phyloP scores from a whole-genome alignment of 92 coral and sea anemone genomes.

The Epizoanthus scotinus region DNA sequence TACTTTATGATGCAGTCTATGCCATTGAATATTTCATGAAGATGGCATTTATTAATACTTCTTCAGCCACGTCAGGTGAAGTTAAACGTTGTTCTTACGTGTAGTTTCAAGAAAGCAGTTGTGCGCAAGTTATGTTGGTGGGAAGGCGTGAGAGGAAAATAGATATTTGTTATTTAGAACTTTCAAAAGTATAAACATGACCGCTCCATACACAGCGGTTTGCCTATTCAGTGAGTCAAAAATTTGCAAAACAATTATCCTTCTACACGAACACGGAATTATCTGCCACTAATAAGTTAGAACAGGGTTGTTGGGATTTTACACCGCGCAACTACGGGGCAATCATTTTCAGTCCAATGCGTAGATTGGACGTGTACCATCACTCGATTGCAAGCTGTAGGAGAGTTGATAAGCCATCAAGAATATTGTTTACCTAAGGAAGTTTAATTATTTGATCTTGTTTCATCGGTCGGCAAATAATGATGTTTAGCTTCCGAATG shows the following conservation, averaged over 20 bases:
- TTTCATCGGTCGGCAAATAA: slow-evolving; percentile 12
- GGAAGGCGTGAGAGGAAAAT: too few species aligned
- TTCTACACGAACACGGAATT: not conserved
- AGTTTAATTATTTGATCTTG: slow-evolving; percentile 20
- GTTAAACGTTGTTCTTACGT: too few species aligned
- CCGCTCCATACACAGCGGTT: not conserved
- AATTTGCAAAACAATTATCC: not conserved
- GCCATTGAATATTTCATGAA: too few species aligned
- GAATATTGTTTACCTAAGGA: not conserved
- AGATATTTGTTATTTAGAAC: too few species aligned
- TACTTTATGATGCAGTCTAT: too few species aligned
- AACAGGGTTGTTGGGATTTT: not conserved
- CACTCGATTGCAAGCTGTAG: slow-evolving; percentile 5
- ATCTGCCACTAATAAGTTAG: not conserved
- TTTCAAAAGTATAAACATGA: not conserved
- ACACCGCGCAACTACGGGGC: too few species aligned
- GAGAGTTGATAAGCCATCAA: slow-evolving; percentile 18
- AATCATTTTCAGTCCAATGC: slow-evolving; percentile 16
- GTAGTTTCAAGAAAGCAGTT: too few species aligned
- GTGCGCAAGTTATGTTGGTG: too few species aligned
- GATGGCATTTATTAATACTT: too few species aligned
- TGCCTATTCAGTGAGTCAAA: not conserved
- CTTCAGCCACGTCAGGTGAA: too few species aligned
- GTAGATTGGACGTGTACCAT: not conserved
- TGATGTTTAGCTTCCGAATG: not conserved